Evolutionary conservation across 2,888 invertebrate species (phyloP).

Genomic region (Drosophila formosana): DNA sequence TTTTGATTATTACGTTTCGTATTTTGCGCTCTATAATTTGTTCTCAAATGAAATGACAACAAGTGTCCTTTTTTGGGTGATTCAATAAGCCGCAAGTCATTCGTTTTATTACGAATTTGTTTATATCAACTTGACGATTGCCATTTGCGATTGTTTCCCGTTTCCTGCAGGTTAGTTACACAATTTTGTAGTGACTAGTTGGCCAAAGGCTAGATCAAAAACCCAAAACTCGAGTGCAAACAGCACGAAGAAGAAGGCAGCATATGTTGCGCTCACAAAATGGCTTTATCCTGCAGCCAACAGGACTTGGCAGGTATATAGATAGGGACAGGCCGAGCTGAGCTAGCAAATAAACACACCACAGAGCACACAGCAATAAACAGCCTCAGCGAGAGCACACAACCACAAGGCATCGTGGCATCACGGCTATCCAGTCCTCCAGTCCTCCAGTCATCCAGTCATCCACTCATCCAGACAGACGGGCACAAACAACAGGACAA

Average conservation of each 20-base stretch:
- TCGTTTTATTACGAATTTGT: slow-evolving; percentile 44
- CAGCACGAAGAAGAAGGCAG: slow-evolving; percentile 17
- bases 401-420: slow-evolving; percentile 31
- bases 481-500: slow-evolving; percentile 33
- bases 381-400: slow-evolving; percentile 13
- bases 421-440: not conserved
- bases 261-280: slow-evolving; percentile 32
- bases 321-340: slow-evolving; percentile 1
- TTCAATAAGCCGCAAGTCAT: slow-evolving; percentile 49
- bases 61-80: slow-evolving; percentile 15
- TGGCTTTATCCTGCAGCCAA: slow-evolving; percentile 20
- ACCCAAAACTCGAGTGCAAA: slow-evolving; percentile 43
- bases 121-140: slow-evolving; percentile 30
- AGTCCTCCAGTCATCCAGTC: not conserved
- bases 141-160: slow-evolving; percentile 1
- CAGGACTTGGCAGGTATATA: not conserved
- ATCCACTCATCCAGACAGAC: slow-evolving; percentile 13
- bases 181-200: slow-evolving; percentile 14
- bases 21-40: slow-evolving; percentile 28
- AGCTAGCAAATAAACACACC: slow-evolving; percentile 55
- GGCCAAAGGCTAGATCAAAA: slow-evolving; percentile 28
- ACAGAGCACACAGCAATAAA: slow-evolving; percentile 7
- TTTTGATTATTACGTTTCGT: slow-evolving; percentile 8
- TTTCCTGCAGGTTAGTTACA: slow-evolving; percentile 51
- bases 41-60: slow-evolving; percentile 34